These are phyloP conservation scores for Chelmon rostratus DNA, from an alignment of 2,797 vertebrate species.

Conservation along the genomic window DNA sequence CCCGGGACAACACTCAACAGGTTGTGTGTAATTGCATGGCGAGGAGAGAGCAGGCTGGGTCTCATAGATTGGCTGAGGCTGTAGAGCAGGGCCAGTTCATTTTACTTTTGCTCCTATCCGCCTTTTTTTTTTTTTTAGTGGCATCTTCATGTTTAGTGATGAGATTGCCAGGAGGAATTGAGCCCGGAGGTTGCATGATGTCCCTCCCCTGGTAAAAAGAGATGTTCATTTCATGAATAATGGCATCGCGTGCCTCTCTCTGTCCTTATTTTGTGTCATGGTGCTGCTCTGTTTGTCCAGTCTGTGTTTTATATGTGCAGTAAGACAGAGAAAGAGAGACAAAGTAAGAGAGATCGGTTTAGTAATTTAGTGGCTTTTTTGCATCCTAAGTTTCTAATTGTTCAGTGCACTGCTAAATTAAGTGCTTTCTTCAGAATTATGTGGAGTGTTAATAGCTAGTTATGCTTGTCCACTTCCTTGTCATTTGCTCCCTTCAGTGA, in stretches of 20 bases:
- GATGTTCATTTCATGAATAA: constrained; percentile 49
- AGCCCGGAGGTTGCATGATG: constrained; percentile 56
- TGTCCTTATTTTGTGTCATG: constrained; percentile 45
- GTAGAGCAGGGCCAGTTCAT: constrained; percentile 55
- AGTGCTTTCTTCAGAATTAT: constrained; percentile 2
- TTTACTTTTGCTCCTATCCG: constrained; percentile 42
- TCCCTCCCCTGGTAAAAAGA: constrained; percentile 45
- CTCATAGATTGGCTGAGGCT: constrained; percentile 76
- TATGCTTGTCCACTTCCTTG: constrained; percentile 1
- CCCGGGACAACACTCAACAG: constrained; percentile 87
- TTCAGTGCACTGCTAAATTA: not conserved
- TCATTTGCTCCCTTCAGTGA: constrained; percentile 3
- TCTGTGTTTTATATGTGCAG: constrained; percentile 7
- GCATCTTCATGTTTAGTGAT: constrained; percentile 76
- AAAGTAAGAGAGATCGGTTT: not conserved
- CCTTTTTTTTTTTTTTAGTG: constrained; percentile 56
- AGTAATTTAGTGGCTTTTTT: not conserved
- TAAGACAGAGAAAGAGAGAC: not conserved
- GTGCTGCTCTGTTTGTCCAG: constrained; percentile 9
- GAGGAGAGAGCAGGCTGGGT: constrained; percentile 73
- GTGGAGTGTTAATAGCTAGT: constrained; percentile 1
- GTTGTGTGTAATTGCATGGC: constrained; percentile 87
- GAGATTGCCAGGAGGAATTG: constrained; percentile 69
- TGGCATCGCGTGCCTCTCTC: constrained; percentile 46
- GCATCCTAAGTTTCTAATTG: not conserved